Evolutionary conservation across 2,113 vertebrate genomes (phyloP).

Genomic region (Sisor rabdophorus): DNA sequence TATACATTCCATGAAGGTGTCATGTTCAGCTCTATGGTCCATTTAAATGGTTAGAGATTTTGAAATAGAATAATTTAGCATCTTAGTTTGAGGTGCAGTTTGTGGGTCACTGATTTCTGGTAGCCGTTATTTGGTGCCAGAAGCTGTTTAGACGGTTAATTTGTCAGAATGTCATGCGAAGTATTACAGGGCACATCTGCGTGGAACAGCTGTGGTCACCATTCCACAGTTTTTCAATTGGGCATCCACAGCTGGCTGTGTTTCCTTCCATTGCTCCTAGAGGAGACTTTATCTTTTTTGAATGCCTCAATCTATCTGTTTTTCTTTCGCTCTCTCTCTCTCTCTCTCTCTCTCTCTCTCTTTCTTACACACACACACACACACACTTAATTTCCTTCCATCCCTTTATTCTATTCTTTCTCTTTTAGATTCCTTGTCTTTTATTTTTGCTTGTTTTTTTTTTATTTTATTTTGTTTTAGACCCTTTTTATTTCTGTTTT

Average conservation of each 20-base stretch:
- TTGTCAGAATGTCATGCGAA: constrained; percentile 57
- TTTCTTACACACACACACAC: no score
- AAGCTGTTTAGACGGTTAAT: constrained; percentile 52
- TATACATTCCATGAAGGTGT: not conserved
- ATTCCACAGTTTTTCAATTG: constrained; percentile 24
- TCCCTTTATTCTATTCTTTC: not conserved
- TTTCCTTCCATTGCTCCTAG: constrained; percentile 51
- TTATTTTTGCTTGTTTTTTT: not conserved
- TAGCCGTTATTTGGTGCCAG: constrained; percentile 50
- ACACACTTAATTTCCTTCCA: constrained; percentile 21
- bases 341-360: constrained; percentile 1
- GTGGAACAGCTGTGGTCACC: constrained; percentile 57
- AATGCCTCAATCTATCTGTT: constrained; percentile 36
- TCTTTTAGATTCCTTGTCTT: no score
- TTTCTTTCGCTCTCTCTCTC: constrained; percentile 12
- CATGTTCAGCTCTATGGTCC: not conserved
- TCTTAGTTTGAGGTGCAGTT: not conserved
- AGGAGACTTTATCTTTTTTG: constrained; percentile 51
- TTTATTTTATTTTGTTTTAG: not conserved
- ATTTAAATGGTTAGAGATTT: not conserved
- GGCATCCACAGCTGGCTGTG: constrained; percentile 51
- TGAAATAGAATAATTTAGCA: not conserved
- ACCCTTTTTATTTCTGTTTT: constrained; percentile 3
- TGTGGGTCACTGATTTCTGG: constrained; percentile 51
- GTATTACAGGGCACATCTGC: constrained; percentile 58